Conservation (phyloP, 2,113 vertebrate species). For the Pavo muticus region DNA sequence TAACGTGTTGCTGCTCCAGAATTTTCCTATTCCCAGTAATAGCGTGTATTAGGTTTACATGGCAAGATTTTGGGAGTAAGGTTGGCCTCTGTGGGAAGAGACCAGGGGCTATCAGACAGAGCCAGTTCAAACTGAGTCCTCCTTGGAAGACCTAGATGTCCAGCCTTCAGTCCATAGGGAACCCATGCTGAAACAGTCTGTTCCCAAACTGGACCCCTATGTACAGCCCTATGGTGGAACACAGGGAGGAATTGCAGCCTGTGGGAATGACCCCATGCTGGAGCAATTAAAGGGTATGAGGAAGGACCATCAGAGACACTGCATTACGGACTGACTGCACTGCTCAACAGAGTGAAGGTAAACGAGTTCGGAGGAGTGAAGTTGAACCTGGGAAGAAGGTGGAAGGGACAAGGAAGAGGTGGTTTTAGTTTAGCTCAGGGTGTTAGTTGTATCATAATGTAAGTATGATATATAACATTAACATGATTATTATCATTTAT, state of each 20-base stretch:
- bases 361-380: neutral
- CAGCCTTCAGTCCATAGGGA: accelerated
- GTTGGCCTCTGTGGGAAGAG: neutral
- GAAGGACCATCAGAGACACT: neutral
- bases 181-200: neutral
- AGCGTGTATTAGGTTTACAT: neutral
- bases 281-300: neutral
- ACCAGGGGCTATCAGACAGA: neutral
- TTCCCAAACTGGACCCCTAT: neutral
- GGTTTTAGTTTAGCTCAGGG: neutral
- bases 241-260: neutral
- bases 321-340: neutral
- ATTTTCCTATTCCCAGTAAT: neutral
- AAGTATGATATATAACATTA: neutral
- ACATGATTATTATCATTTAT: neutral
- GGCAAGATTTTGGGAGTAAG: neutral
- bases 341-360: neutral
- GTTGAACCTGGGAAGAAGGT: neutral
- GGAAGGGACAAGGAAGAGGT: accelerated
- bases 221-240: neutral
- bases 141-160: neutral
- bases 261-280: accelerated
- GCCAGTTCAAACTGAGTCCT: neutral
- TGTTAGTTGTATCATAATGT: neutral
- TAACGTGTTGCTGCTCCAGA: neutral